Conservation (phyloP, 35 echinoderm and acorn worm genomes). For the Amphiura filiformis region DNA sequence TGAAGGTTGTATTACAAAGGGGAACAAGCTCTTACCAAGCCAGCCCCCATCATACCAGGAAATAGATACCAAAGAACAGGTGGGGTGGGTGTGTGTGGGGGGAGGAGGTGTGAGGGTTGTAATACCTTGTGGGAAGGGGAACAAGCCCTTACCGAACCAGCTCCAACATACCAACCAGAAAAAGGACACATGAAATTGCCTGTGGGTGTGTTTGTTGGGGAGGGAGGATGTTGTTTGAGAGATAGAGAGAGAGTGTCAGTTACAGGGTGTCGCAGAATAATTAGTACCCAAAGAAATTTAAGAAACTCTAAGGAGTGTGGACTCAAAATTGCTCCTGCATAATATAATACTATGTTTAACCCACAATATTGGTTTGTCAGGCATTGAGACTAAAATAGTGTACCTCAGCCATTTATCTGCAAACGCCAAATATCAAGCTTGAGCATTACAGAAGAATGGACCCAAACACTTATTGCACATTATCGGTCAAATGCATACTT, state of each 20-base stretch:
- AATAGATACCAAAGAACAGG: conserved; percentile 71
- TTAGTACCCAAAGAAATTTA: not conserved
- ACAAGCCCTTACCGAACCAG: conserved; percentile 43
- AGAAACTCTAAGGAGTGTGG: not conserved
- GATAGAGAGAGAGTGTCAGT: not conserved
- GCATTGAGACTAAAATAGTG: too few species aligned
- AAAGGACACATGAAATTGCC: conserved; percentile 6
- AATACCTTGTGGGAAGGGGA: not conserved
- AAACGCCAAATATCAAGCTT: too few species aligned
- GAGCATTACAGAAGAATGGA: too few species aligned
- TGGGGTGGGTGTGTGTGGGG: conserved; percentile 23
- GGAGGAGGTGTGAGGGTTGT: conserved; percentile 48
- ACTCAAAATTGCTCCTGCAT: not conserved
- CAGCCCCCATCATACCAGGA: conserved; percentile 49
- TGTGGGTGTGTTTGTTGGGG: conserved; percentile 7
- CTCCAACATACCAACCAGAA: conserved; percentile 36
- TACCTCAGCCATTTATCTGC: too few species aligned
- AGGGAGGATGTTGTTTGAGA: not conserved
- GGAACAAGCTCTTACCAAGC: conserved; percentile 27
- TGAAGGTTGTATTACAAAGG: not conserved
- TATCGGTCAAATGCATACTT: too few species aligned
- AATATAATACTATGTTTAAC: too few species aligned
- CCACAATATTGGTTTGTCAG: too few species aligned
- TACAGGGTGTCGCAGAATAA: not conserved
- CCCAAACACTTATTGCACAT: too few species aligned